Base-by-base conservation (phyloP, 2,113 vertebrate genomes). In the Ictalurus punctatus region DNA sequence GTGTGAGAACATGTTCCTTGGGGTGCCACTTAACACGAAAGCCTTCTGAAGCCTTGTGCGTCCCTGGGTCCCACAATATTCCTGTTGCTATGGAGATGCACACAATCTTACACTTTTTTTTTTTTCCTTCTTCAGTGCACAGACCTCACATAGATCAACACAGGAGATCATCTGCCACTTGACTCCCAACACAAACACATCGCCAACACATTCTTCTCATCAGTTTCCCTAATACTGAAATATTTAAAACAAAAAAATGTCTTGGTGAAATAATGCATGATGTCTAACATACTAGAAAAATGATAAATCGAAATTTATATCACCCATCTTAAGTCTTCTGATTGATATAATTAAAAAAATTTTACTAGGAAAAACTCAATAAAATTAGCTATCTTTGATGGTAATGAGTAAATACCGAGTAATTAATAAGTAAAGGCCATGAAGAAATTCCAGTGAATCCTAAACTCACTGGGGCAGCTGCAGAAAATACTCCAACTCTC, bases 51-150 rank as follows among this genome's bases (percentile, higher is more conserved):
- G 63, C 67, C 34, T 54, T 67, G 56, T 86, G 80, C 48, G 8
- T 86, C 87, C 86, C 89, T 48, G 1, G 83, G 89, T 90, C 87
- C 63, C 85, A 84, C n/a, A 63, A 23, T 79, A 79, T 90, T 90
- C 90, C 87, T 88, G 92, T 90, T 91, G 91, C 91, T 85, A 89
- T 89, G 91, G 92, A 87, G 88, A 93, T 92, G 91, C 91, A 89
- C 89, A 93, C 91, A 93, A 89, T 90, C 65, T 89, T 90, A 85
- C 92, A 56, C 73, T 82, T 79, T 88, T 78, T 71, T 85, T 67
- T 76, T 12, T 52, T 6, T n/a, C n/a, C 44, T 48, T 44, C 40
- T 37, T 17, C 58, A 58, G n/a, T 73, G 84, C 73, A 37, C 59
- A 48, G 54, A 81, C 44, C 83, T 83, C 84, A 37, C 56, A 69